A percentile compares a stretch with the other conserved stretches of the same genome.
Conservation (phyloP, 2,113 vertebrate genomes). For the Pelmatolapia mariae region DNA sequence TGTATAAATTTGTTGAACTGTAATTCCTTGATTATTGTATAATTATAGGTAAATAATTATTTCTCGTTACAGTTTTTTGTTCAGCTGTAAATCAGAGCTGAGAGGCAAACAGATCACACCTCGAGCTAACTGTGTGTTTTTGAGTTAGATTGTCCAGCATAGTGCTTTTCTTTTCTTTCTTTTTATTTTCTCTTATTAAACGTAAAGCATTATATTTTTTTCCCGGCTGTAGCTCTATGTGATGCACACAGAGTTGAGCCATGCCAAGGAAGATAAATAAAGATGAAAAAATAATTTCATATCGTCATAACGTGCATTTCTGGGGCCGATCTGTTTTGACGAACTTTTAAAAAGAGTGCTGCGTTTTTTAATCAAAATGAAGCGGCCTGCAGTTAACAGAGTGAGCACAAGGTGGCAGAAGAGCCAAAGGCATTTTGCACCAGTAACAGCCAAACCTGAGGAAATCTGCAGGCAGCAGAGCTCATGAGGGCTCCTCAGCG, state of each 20-base stretch:
- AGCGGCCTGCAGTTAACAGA: not conserved
- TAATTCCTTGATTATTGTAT: not conserved
- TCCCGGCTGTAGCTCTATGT: not conserved
- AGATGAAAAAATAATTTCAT: not conserved
- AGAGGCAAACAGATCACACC: not conserved
- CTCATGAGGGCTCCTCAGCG: not conserved
- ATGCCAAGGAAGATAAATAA: not conserved
- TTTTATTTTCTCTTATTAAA: not conserved
- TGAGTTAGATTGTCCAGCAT: not conserved
- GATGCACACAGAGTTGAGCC: not conserved
- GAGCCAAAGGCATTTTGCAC: not conserved
- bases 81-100: not conserved
- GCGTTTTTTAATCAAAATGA: not conserved
- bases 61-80: not conserved
- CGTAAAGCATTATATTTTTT: not conserved
- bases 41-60: not conserved
- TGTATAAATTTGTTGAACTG: not conserved
- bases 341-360: not conserved
- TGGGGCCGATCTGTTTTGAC: not conserved
- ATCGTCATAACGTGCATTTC: not conserved
- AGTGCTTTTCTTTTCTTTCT: not conserved
- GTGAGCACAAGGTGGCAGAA: constrained; percentile 4
- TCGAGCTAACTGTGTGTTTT: not conserved
- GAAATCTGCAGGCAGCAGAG: not conserved
- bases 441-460: too few relatives aligned